Percentiles rank a stretch among this genome's conserved stretches.
phyloP scores from a whole-genome alignment of 37 sponge, comb jelly and placozoan genomes.

The Theonella swinhoei region DNA sequence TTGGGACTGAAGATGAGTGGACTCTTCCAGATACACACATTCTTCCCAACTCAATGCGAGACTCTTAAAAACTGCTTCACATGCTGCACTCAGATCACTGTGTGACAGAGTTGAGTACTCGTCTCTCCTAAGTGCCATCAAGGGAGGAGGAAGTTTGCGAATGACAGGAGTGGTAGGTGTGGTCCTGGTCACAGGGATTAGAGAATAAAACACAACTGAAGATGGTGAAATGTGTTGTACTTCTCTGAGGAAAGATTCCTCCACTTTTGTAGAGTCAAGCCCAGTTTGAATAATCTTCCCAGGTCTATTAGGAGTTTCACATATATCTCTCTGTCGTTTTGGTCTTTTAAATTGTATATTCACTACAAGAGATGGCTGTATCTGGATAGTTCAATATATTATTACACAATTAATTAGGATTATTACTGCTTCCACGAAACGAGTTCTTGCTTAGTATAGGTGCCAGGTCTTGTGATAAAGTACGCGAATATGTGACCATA shows the following conservation, averaged over 20 bases:
- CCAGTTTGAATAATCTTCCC: too few relatives aligned
- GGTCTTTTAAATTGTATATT: too few relatives aligned
- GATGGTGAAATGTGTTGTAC: background rate
- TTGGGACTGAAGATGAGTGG: conserved; percentile 3
- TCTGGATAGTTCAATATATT: background rate
- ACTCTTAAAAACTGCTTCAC: conserved; percentile 10
- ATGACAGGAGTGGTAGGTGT: background rate
- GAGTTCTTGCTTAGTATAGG: conserved; percentile 7
- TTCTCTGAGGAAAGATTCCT: background rate
- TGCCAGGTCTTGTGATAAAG: background rate
- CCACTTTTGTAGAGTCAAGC: too few relatives aligned
- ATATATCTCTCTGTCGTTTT: too few relatives aligned
- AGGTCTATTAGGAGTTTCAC: too few relatives aligned
- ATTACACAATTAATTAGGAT: background rate
- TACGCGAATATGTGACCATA: conserved; percentile 9
- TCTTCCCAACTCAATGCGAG: background rate
- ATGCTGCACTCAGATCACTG: background rate
- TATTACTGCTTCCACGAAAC: background rate
- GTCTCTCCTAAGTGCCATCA: background rate
- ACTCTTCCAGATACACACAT: conserved; percentile 19
- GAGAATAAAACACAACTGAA: background rate
- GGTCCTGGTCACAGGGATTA: background rate
- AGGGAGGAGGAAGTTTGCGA: background rate
- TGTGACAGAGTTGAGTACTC: background rate
- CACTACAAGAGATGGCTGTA: too few relatives aligned